phyloP scores from a whole-genome alignment of 2,888 invertebrate genomes.

The Dynastes hyllus region DNA sequence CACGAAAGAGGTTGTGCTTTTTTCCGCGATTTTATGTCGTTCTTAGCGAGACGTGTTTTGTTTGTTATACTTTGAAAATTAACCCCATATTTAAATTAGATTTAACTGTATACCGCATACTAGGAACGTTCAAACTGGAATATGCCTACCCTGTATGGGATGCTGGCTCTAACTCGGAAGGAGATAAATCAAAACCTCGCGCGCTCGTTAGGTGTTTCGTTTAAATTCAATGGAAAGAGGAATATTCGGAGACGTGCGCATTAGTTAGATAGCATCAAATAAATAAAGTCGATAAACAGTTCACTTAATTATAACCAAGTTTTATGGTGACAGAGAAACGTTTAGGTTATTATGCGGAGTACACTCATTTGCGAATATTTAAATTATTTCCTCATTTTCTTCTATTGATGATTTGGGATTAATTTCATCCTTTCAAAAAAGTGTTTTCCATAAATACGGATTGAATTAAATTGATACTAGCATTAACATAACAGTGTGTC shows the following conservation, averaged over 20 bases:
- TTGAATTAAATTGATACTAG: too few relatives aligned
- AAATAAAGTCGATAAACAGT: constrained; percentile 10
- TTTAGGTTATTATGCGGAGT: too few relatives aligned
- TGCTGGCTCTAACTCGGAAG: constrained; percentile 33
- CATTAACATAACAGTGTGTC: too few relatives aligned
- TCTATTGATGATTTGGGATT: too few relatives aligned
- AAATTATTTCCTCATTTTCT: too few relatives aligned
- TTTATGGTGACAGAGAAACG: too few relatives aligned
- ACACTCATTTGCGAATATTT: too few relatives aligned
- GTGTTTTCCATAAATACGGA: too few relatives aligned
- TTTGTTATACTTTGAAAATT: too few relatives aligned
- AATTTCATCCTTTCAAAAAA: too few relatives aligned
- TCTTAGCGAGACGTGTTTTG: constrained; percentile 47
- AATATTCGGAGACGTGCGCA: constrained; percentile 5
- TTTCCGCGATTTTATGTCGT: constrained; percentile 43
- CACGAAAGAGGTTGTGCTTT: constrained; percentile 31
- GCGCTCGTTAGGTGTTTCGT: constrained; percentile 37
- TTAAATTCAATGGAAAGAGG: constrained; percentile 39
- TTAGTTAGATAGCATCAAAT: constrained; percentile 3
- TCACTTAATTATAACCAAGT: background rate
- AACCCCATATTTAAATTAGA: constrained; percentile 47
- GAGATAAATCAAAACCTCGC: constrained; percentile 45
- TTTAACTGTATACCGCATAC: constrained; percentile 29
- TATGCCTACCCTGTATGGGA: constrained; percentile 7
- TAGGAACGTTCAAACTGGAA: background rate